Conservation (phyloP, 2,888 invertebrate genomes). For the Phytoseiulus persimilis region DNA sequence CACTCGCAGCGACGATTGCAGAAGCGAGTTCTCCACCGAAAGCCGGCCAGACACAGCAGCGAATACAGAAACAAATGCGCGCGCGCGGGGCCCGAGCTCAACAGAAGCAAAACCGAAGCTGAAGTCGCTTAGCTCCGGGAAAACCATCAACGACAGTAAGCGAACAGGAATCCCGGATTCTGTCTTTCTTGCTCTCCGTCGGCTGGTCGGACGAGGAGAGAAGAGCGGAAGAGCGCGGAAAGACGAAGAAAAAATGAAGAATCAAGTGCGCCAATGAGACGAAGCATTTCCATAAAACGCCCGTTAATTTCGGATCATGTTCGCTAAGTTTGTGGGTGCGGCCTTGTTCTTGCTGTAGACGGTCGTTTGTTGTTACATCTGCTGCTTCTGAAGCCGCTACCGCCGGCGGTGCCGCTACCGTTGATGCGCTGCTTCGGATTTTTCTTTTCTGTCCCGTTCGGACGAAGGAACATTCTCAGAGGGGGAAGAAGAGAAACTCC, state of each 20-base stretch:
- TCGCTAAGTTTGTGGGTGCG: constrained; percentile 5
- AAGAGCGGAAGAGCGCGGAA: not conserved
- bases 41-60: not conserved
- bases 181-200: not conserved
- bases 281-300: not conserved
- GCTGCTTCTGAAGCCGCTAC: not conserved
- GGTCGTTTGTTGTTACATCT: not conserved
- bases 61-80: not conserved
- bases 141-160: not conserved
- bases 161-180: not conserved
- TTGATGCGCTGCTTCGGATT: not conserved
- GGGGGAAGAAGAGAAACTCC: not conserved
- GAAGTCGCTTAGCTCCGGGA: not conserved
- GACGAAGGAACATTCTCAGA: not conserved
- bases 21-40: not conserved
- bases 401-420: not conserved
- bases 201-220: too few species aligned
- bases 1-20: not conserved
- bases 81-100: not conserved
- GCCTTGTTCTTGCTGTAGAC: not conserved
- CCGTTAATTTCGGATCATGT: constrained; percentile 5
- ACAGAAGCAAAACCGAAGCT: not conserved
- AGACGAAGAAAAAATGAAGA: not conserved
- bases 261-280: not conserved
- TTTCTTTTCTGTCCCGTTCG: not conserved